Evolutionary conservation across 2,888 invertebrate genomes (phyloP).

Genomic region (Caenorhabditis auriculariae): DNA sequence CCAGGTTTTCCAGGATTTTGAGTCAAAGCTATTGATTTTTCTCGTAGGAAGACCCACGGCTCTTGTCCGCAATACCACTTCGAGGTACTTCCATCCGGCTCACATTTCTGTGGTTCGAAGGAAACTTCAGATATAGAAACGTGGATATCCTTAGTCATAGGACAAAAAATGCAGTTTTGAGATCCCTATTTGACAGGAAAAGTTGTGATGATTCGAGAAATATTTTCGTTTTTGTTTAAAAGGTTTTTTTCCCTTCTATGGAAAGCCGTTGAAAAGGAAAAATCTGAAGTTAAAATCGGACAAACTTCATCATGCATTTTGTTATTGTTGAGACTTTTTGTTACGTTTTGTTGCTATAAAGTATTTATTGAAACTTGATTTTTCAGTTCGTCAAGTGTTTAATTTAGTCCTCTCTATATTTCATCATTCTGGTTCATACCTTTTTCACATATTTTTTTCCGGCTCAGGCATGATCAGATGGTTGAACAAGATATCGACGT

Average conservation of each 20-base stretch:
- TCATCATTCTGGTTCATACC: too few species aligned
- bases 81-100: conserved; percentile 51
- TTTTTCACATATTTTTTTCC: not conserved
- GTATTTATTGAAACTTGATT: too few species aligned
- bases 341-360: too few species aligned
- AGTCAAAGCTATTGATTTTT: not conserved
- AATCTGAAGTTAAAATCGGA: too few species aligned
- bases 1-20: not conserved
- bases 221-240: not conserved
- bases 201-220: too few species aligned
- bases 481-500: conserved; percentile 3
- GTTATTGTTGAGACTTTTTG: too few species aligned
- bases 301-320: too few species aligned
- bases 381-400: too few species aligned
- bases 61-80: conserved; percentile 42
- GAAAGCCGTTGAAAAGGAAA: not conserved
- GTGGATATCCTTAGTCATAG: too few species aligned
- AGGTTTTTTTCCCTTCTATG: not conserved
- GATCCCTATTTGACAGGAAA: too few species aligned
- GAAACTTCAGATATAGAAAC: conserved; percentile 12
- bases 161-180: too few species aligned
- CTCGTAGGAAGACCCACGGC: conserved; percentile 26
- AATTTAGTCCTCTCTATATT: too few species aligned
- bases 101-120: conserved; percentile 13
- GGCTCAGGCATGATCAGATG: conserved; percentile 4